Base-by-base conservation (phyloP, 2,113 vertebrate species). In the Eretmochelys imbricata region DNA sequence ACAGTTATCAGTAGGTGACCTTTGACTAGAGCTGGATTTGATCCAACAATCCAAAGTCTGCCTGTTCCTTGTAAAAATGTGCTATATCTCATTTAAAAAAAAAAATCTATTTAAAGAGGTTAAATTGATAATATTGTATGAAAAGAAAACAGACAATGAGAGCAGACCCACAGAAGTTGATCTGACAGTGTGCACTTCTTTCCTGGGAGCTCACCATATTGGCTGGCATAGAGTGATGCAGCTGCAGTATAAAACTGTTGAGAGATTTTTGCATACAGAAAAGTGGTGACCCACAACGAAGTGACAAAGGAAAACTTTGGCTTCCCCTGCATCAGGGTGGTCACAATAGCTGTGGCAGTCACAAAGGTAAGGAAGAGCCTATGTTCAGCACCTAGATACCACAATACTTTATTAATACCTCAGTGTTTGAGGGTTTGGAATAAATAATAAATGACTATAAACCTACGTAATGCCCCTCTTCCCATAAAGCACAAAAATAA, bases 311-410 rank as follows among this genome's bases (percentile, higher is more conserved):
- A 94, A 84, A 87, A 72, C 22, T 27, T 88, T 50, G 46, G 46
- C 80, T 87, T 69, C 59, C 76, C 27, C 17, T 29, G 83, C 48
- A 42, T 59, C 54, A 20, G 84, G 3, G 4, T 51, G 42, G 20
- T 46, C 38, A 35, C 12, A 69, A 69, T n/a, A 4, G 24, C 38
- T 2, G 1, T 53, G 6, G 4, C n/a, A 76, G 49, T 86, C 54
- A 19, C 22, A 0, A 2, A 12, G 9, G n/a, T 0, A 0, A 9
- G 42, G 55, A 92, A 62, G 13, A 88, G 42, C 46, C 24, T 0
- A 0, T 82, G 53, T 82, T 84, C 55, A 89, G 85, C 75, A 84
- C 55, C 59, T 42, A 80, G 38, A 80, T 89, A 80, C 17, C 85
- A 55, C 3, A 81, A 5, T 24, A 93, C 25, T 94, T 84, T 42